Conservation (phyloP, 2,888 invertebrate genomes). For the Epinotia ramella region DNA sequence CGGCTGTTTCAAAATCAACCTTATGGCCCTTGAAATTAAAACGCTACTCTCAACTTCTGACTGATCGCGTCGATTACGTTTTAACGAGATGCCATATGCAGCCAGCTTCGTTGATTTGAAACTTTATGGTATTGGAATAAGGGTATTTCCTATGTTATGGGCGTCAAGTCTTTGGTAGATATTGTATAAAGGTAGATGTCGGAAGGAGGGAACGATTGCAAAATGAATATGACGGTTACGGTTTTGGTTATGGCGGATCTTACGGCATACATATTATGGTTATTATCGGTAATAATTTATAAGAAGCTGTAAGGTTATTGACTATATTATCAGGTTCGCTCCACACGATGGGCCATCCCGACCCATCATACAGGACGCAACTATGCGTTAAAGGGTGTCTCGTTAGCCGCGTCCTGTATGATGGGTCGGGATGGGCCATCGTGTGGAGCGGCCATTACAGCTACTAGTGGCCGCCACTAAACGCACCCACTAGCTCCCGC, state of each 20-base stretch:
- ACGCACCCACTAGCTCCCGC: too few relatives aligned
- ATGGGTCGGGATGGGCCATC: too few relatives aligned
- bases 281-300: not conserved
- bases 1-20: constrained; percentile 6
- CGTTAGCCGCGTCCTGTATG: too few relatives aligned
- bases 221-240: constrained; percentile 17
- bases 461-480: too few relatives aligned
- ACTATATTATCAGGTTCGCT: not conserved
- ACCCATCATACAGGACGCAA: too few relatives aligned
- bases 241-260: not conserved
- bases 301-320: not conserved
- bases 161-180: not conserved
- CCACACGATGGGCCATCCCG: too few relatives aligned
- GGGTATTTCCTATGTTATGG: not conserved
- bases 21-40: not conserved
- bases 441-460: too few relatives aligned
- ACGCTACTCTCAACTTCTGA: not conserved
- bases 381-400: too few relatives aligned
- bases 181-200: not conserved
- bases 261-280: not conserved
- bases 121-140: constrained; percentile 2
- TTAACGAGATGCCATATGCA: constrained; percentile 1
- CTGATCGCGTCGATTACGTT: constrained; percentile 12
- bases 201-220: constrained; percentile 12
- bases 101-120: constrained; percentile 8